Evolutionary conservation across 2,113 vertebrate genomes (phyloP), one percentile per base, ranked within the genome.

Genomic region (Leucosticte australis): DNA sequence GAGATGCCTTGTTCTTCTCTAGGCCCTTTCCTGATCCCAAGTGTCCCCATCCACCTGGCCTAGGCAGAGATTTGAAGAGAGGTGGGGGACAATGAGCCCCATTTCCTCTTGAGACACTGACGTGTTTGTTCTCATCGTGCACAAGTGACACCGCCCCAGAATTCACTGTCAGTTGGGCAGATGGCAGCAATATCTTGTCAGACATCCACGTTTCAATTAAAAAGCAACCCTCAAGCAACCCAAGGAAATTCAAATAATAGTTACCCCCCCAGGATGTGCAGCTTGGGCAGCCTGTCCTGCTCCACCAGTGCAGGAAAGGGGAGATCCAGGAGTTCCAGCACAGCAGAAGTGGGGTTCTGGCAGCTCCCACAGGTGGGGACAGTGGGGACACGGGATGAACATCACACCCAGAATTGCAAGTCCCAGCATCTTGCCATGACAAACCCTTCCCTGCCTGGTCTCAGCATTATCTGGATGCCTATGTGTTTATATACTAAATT

Each of bases 341-440:
- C 17, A 8, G 74, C 17, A 7, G 70, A 35, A 69, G 21, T 10
- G 5, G 21, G 35, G 2, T 49, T 30, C 49, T 8, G 8, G 42
- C 67, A 90, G 68, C 5, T 15, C 53, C 11, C 6, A 21, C 35
- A 12, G 3, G 13, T 31, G 37, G 60, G 18, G 3, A 53, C 14
- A 20, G 37, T 21, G 6, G 26, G 57, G 19, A 60, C 0, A 0
- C 27, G 57, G 95, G 74, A 76, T 85, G 37, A 97, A 81, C 56
- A 57, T 70, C 90, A 96, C 91, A 94, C 15, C 9, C 30, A 96
- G 91, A 95, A 94, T 90, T 92, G 93, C 93, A 93, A 11, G 53
- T 37, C 42, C 33, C 6, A 9, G 39, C 57, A 64, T 35, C 77
- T 39, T 70, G 63, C 39, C 21, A 64, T 42, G 50, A 31, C 49